Percentiles rank a stretch among this genome's conserved stretches.
These are phyloP conservation scores for Variabilichromis moorii DNA, from an alignment of 2,113 vertebrate species.

Conservation along the genomic window DNA sequence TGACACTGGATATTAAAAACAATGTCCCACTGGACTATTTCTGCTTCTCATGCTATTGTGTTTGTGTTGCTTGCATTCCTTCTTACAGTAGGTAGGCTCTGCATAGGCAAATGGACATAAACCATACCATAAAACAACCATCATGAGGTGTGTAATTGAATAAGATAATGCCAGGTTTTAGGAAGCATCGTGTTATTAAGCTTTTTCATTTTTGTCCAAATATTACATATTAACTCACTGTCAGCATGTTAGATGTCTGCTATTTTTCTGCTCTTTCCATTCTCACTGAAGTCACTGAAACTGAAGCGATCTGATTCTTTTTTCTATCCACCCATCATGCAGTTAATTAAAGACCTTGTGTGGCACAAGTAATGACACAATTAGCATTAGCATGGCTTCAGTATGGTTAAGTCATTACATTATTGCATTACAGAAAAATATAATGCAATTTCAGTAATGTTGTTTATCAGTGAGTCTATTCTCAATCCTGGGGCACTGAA, in stretches of 20 bases:
- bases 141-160: neutral
- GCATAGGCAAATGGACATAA: neutral
- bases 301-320: neutral
- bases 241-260: neutral
- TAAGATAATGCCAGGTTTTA: neutral
- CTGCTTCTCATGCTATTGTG: neutral
- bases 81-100: neutral
- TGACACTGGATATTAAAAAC: neutral
- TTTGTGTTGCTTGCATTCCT: neutral
- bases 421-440: neutral
- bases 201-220: neutral
- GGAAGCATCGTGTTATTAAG: rapidly evolving
- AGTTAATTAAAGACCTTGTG: neutral
- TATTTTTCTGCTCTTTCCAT: neutral
- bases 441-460: neutral
- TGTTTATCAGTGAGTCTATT: neutral
- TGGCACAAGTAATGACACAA: neutral
- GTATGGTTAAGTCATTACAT: neutral
- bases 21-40: neutral
- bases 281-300: neutral
- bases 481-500: neutral
- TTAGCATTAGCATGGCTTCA: neutral
- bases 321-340: neutral
- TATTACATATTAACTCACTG: neutral
- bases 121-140: neutral